Base-by-base conservation (phyloP, 2,888 invertebrate species). In the Clusia tigrina region DNA sequence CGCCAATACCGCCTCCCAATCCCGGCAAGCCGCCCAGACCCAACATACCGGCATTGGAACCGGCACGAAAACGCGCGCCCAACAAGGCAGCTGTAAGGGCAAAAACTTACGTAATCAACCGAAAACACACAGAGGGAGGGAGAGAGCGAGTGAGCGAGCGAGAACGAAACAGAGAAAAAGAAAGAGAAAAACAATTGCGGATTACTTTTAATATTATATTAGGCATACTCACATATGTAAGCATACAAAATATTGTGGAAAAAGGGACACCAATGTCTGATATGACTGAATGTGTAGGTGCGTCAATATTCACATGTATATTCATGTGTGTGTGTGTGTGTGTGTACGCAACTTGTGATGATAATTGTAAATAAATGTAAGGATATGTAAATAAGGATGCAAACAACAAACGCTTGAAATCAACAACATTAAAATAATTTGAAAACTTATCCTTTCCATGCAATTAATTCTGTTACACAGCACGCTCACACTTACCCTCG, bases 61-160 rank as follows among this genome's bases (percentile, higher is more conserved):
- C 90, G 88, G 90, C 89, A 83, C 90, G 89, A 87, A 90, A 90
- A 85, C 91, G 88, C 84, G 90, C 91, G 84, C 90, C 91, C 86
- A 91, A 87, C 82, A 91, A 88, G 85, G 91, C 90, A 86, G 90
- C 91, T 91, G 90, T 89, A 83, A 83, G 83, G 78, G 81, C 81
- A 81, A 82, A 81, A 77, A 82, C 81, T 83, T 83, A 38, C 72
- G 71, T 66, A 71, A 71, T 70, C 59, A 67, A 67, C 62, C 65
- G 65, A 65, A 68, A 64, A 59, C 60, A 60, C 56, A 46, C 53
- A 20, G 18, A 17, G 37, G 20, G 37, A 56, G 18, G 18, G 37
- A 48, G 48, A 48, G 3, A 20, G 22, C 10, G 38, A 74, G 74
- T 75, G 69, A 75, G 69, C 74, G 69, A 74, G 76, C 77, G 37